Percentiles rank a stretch among this genome's conserved stretches.
These are phyloP conservation scores for Lasiurus cinereus DNA, from an alignment of 2,113 vertebrate genomes.

Conservation along the genomic window DNA sequence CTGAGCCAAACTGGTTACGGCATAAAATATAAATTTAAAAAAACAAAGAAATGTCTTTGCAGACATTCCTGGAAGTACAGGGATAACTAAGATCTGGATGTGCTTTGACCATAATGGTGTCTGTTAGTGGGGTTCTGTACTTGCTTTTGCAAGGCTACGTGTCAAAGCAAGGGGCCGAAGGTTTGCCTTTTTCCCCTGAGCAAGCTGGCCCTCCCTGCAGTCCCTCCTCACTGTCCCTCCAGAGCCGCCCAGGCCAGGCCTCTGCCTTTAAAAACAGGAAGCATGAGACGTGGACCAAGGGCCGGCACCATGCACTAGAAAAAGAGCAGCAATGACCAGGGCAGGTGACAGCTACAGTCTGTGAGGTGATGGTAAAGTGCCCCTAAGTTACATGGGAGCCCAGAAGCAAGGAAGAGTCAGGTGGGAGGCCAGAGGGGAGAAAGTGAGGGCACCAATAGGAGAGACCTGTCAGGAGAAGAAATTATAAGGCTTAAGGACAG, in stretches of 20 bases:
- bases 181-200: neutral
- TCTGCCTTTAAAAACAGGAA: neutral
- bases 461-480: neutral
- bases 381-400: neutral
- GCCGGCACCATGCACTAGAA: neutral
- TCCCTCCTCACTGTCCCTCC: neutral
- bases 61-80: neutral
- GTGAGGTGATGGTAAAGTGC: neutral
- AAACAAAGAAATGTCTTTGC: neutral
- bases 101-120: neutral
- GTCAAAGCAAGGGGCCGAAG: conserved; percentile 6
- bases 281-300: neutral
- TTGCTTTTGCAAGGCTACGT: neutral
- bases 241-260: neutral
- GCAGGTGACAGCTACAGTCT: neutral
- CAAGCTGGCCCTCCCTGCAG: neutral
- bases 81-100: neutral
- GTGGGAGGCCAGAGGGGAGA: neutral
- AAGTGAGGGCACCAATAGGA: neutral
- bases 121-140: neutral
- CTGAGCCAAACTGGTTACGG: too few species aligned
- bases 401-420: neutral
- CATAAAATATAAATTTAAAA: too few species aligned
- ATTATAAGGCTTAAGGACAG: neutral
- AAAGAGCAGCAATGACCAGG: neutral